Percentiles rank a stretch among this genome's conserved stretches.
These are phyloP conservation scores for Actinostola sp. DNA, from an alignment of 92 coral and sea anemone species.

Conservation along the genomic window DNA sequence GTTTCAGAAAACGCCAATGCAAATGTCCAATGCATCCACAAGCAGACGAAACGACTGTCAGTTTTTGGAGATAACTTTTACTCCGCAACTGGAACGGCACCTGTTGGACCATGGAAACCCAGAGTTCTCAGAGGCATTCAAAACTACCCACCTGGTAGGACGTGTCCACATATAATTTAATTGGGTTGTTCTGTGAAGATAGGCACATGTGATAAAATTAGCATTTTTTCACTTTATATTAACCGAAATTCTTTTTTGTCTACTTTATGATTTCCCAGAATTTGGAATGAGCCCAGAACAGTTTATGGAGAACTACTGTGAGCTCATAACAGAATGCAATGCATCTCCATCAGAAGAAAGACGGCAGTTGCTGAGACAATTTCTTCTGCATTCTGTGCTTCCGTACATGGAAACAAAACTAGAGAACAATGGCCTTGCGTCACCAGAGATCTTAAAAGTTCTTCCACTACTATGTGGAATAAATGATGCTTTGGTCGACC, in stretches of 20 bases:
- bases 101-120: slow-evolving; percentile 3
- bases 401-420: slow-evolving; percentile 6
- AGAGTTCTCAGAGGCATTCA: background rate
- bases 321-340: background rate
- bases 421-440: background rate
- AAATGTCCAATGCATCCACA: too few species aligned
- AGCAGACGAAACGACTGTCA: background rate
- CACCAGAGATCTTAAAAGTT: slow-evolving; percentile 4
- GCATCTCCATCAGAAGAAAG: background rate
- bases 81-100: slow-evolving; percentile 4
- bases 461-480: background rate
- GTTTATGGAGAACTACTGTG: background rate
- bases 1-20: too few species aligned
- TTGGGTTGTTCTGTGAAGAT: background rate
- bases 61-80: slow-evolving; percentile 5
- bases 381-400: background rate
- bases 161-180: background rate
- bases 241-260: too few species aligned
- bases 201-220: too few species aligned
- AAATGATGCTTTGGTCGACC: background rate
- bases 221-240: too few species aligned
- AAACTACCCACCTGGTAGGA: slow-evolving; percentile 20
- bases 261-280: background rate
- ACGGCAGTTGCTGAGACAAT: background rate
- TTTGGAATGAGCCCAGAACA: background rate